Base-by-base conservation (phyloP, 92 coral and sea anemone genomes). In the Porites divaricata region DNA sequence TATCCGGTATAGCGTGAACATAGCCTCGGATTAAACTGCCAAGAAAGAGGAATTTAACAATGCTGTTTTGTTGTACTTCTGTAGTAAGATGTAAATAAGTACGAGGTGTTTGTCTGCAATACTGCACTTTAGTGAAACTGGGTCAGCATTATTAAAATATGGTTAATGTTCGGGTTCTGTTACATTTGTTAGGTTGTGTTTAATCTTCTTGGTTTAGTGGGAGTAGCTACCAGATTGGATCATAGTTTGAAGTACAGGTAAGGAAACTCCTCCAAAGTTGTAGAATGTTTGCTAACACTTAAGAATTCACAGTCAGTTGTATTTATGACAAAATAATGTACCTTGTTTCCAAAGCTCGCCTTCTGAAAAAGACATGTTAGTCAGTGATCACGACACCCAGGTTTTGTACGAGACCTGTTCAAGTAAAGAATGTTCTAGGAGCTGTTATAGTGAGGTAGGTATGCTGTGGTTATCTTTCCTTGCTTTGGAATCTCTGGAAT, bases 191-290 rank as follows among this genome's bases (percentile, higher is more conserved):
- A 96, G 99, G 99, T 96, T 9, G 74, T 96, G 19, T 96, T 92
- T 81, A 95, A 96, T 79, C 84, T 93, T 70, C 88, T 96, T 35
- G 92, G 94, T 58, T 76, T 96, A 70, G 95, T 90, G 52, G 99
- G 98, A 20, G 92, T 93, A 13, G 93, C 93, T 10, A 95, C 87
- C 23, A 75, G 81, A 77, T 84, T 94, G 75, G 92, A 88, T n/a
- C 98, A 94, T 77, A 91, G 92, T 66, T 77, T 85, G 22, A 92
- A 83, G 79, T 80, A 90, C 81, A 92, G 98, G 98, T 94, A 64
- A 24, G 78, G n/a, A 12, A 61, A 26, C 25, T 28, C 53, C 48
- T n/a, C 11, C 20, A 52, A 10, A 16, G 17, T 61, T 3, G 9
- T 16, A 8, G 17, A 35, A 35, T 35, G 45, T 35, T 35, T 35